Conservation (phyloP, 35 echinoderm and acorn worm genomes). For the Apostichopus californicus region DNA sequence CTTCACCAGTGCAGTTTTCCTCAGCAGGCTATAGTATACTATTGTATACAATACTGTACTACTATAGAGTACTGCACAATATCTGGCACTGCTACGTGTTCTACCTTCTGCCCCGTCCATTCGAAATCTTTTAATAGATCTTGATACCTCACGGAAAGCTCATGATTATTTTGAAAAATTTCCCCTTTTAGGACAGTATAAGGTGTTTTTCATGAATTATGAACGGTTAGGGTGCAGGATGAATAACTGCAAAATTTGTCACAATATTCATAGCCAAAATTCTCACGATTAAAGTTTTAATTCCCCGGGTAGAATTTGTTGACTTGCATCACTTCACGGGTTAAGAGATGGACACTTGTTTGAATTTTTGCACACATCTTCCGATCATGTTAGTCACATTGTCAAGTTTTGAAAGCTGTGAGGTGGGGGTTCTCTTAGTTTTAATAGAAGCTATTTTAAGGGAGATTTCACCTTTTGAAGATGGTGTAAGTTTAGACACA, state of each 20-base stretch:
- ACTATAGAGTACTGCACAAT: no score
- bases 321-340: not conserved
- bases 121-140: not conserved
- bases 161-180: not conserved
- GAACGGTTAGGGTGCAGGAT: not conserved
- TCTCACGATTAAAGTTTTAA: not conserved
- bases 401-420: no score
- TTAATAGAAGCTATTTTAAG: not conserved
- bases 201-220: not conserved
- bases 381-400: not conserved
- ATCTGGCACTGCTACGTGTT: no score
- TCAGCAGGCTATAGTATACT: no score
- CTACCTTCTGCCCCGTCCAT: not conserved
- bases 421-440: no score
- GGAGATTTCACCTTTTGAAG: not conserved
- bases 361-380: not conserved
- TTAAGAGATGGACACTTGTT: not conserved
- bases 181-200: not conserved
- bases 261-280: not conserved
- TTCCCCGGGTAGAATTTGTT: not conserved
- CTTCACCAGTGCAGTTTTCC: no score
- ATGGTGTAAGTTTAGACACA: not conserved
- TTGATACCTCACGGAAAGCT: not conserved
- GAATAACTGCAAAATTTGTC: not conserved
- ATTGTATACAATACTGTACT: no score